Conservation (phyloP, 2,888 invertebrate species). For the Sesia apiformis region DNA sequence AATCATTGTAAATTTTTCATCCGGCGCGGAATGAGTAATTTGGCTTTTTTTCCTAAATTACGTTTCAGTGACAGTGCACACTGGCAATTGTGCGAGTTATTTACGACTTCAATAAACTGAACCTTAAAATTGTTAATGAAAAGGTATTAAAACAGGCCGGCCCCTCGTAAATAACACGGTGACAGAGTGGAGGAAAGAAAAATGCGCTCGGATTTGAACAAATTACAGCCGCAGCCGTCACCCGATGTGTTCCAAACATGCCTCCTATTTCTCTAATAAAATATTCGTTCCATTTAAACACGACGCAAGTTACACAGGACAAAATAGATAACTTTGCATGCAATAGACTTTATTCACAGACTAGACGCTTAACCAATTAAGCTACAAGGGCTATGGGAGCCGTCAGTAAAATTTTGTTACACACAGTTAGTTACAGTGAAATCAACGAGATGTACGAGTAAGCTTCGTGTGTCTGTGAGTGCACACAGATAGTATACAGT, state of each 20-base stretch:
- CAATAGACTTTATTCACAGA: too few relatives aligned
- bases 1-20: constrained; percentile 18
- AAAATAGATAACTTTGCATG: too few relatives aligned
- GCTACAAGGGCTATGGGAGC: too few relatives aligned
- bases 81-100: constrained; percentile 57
- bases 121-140: constrained; percentile 76
- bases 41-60: constrained; percentile 41
- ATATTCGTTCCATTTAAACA: neutral
- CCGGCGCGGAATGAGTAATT: constrained; percentile 19
- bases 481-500: too few relatives aligned
- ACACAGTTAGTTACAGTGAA: too few relatives aligned
- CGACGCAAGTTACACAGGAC: too few relatives aligned
- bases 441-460: too few relatives aligned
- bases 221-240: constrained; percentile 35
- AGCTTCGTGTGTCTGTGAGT: too few relatives aligned
- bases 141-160: constrained; percentile 67
- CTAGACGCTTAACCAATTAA: too few relatives aligned
- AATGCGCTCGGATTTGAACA: constrained; percentile 60
- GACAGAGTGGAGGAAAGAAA: constrained; percentile 63
- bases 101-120: constrained; percentile 72
- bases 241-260: constrained; percentile 1
- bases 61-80: constrained; percentile 40
- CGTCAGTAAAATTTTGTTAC: too few relatives aligned
- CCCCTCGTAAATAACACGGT: constrained; percentile 68
- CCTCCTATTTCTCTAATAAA: neutral